Percentiles rank a stretch among this genome's conserved stretches.
phyloP scores from a whole-genome alignment of 2,113 vertebrate genomes.

The Actinemys pallida region DNA sequence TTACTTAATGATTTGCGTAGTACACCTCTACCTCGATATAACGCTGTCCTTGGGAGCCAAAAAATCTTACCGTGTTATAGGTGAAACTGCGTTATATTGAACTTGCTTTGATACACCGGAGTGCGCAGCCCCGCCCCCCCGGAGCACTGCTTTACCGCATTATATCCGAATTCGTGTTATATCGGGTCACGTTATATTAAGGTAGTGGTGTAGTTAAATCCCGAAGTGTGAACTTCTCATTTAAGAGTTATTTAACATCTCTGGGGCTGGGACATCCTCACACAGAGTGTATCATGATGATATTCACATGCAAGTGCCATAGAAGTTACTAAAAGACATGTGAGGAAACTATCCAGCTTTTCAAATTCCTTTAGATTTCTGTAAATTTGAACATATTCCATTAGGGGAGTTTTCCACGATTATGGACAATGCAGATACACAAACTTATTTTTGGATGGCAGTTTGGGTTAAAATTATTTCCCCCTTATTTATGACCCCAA shows the following conservation, averaged over 20 bases:
- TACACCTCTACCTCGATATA: neutral
- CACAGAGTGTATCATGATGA: neutral
- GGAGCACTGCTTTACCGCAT: no score
- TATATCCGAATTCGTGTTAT: no score
- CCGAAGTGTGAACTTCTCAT: constrained; percentile 35
- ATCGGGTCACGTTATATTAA: no score
- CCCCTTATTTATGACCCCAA: no score
- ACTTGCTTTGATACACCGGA: no score
- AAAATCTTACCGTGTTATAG: no score
- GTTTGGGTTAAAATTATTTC: neutral
- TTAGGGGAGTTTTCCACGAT: neutral
- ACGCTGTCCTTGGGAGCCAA: no score
- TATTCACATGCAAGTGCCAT: neutral
- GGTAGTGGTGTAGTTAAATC: neutral
- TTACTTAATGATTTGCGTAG: neutral
- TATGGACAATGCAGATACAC: neutral
- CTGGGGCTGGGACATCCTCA: neutral
- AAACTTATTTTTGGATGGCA: neutral
- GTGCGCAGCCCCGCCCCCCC: no score
- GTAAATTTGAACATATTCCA: neutral
- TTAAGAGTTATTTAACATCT: constrained; percentile 30
- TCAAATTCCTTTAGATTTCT: neutral
- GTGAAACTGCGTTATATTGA: no score
- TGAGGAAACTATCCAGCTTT: neutral
- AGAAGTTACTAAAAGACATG: neutral